phyloP scores from a whole-genome alignment of 1,140 invertebrate genomes.

The Portunus trituberculatus region DNA sequence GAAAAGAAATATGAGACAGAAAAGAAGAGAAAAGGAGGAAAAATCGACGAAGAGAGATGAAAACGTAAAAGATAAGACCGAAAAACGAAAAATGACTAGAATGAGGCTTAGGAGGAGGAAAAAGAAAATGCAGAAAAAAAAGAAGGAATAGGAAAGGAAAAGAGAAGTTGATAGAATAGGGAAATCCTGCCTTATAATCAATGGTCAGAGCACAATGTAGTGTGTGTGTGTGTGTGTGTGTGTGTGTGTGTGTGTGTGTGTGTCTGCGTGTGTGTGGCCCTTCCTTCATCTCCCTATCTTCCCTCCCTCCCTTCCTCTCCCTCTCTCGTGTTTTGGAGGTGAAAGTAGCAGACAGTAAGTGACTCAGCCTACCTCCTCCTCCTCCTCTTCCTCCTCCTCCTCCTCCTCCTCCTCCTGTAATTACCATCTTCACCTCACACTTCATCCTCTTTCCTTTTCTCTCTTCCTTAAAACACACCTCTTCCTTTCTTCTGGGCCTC shows the following conservation, averaged over 20 bases:
- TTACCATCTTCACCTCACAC: no score
- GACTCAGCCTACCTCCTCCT: not conserved
- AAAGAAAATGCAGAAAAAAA: not conserved
- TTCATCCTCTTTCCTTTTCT: not conserved
- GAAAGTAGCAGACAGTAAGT: not conserved
- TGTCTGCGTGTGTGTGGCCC: not conserved
- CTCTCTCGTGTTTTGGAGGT: not conserved
- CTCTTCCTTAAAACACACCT: not conserved
- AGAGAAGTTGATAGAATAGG: no score
- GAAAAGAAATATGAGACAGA: no score
- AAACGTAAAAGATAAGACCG: no score
- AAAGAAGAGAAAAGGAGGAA: no score
- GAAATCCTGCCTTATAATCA: not conserved
- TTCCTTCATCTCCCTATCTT: not conserved
- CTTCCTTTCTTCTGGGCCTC: not conserved
- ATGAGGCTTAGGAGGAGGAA: no score
- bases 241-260: slow-evolving; percentile 23
- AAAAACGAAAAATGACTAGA: no score
- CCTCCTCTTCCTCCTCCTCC: no score
- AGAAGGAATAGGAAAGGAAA: not conserved
- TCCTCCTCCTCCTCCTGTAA: not conserved
- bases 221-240: slow-evolving; percentile 41
- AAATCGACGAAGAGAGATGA: no score
- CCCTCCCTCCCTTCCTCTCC: not conserved
- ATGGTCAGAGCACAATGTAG: not conserved